Conservation (phyloP, 2,888 invertebrate genomes). For the Liopterus haemorrhoidalis region DNA sequence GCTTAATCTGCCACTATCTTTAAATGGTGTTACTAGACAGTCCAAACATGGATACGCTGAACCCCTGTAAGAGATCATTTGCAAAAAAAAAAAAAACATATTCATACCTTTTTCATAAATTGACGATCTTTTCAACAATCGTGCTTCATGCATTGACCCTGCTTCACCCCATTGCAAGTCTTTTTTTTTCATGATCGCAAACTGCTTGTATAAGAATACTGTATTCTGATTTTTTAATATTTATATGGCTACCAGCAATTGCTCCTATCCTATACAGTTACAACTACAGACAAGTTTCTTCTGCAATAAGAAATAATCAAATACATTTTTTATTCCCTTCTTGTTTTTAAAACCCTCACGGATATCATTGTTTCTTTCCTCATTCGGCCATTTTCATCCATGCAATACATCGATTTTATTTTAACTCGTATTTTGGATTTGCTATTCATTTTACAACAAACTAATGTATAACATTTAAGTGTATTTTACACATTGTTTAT, state of each 20-base stretch:
- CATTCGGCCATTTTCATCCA: conserved; percentile 8
- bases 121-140: conserved; percentile 29
- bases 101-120: conserved; percentile 19
- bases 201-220: conserved; percentile 34
- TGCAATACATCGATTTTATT: too few relatives aligned
- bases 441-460: too few relatives aligned
- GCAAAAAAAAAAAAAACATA: too few relatives aligned
- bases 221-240: conserved; percentile 28
- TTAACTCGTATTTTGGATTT: too few relatives aligned
- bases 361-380: neutral
- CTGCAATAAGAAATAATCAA: too few relatives aligned
- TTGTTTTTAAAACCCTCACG: neutral
- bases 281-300: too few relatives aligned
- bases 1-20: conserved; percentile 26
- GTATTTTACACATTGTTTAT: too few relatives aligned
- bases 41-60: conserved; percentile 25
- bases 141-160: conserved; percentile 32
- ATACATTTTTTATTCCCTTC: conserved; percentile 11
- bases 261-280: too few relatives aligned
- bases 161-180: conserved; percentile 34
- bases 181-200: conserved; percentile 32
- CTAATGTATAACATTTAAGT: too few relatives aligned
- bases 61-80: conserved; percentile 24
- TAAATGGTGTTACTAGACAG: conserved; percentile 27
- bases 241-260: conserved; percentile 30